Evolutionary conservation across 23 tunicate genomes (phyloP).

Genomic region (Trididemnum miniatum): DNA sequence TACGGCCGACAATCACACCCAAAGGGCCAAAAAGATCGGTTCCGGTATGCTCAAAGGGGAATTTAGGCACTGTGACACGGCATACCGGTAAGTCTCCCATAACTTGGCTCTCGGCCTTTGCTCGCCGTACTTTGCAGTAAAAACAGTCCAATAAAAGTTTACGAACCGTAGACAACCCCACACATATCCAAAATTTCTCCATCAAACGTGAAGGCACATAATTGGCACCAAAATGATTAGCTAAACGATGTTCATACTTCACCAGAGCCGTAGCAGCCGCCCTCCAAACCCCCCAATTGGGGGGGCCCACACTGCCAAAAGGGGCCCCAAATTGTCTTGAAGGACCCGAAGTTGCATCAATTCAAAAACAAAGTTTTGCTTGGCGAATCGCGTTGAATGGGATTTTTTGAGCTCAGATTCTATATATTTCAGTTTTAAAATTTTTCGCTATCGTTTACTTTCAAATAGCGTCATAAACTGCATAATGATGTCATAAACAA

Average conservation of each 20-base stretch:
- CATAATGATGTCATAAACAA: too few species aligned
- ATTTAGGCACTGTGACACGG: conserved; percentile 18
- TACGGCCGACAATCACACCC: not conserved
- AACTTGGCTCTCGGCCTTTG: not conserved
- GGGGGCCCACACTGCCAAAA: too few species aligned
- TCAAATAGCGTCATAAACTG: too few species aligned
- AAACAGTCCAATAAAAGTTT: not conserved
- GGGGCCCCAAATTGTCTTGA: too few species aligned
- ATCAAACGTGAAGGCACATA: conserved; percentile 9
- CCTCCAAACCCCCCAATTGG: too few species aligned
- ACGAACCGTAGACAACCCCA: not conserved
- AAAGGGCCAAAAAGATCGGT: conserved; percentile 19
- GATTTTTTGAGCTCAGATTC: too few species aligned
- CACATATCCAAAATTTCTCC: conserved; percentile 25
- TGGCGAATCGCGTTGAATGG: too few species aligned
- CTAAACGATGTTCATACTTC: not conserved
- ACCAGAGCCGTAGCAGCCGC: too few species aligned
- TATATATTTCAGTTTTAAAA: too few species aligned
- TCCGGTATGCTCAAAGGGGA: conserved; percentile 19
- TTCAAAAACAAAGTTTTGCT: too few species aligned
- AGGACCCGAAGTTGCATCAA: too few species aligned
- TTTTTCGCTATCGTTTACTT: too few species aligned
- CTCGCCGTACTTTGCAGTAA: conserved; percentile 23
- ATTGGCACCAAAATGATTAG: conserved; percentile 18
- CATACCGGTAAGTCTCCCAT: conserved; percentile 23